Evolutionary conservation across 2,797 vertebrate species (phyloP), one percentile per base, ranked within the genome.

Genomic region (Lithobates pipiens): DNA sequence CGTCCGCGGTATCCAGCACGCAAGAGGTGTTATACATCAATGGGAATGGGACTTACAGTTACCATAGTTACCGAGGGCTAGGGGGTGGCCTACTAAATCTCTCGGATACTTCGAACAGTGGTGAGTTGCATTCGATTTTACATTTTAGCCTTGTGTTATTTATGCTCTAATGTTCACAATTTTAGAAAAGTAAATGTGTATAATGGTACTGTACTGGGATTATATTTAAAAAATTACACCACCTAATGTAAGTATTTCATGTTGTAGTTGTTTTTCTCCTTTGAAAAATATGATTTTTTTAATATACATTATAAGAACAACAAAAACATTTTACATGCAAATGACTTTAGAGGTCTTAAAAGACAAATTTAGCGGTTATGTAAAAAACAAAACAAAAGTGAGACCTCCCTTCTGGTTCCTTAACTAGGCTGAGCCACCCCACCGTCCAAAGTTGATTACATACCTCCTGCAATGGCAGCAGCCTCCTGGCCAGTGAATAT

Each of bases 1-100:
- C 94, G 77, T 93, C 95, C 77, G 90, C 94, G 76, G 93, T 94
- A 89, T 94, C 95, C 29, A 94, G 94, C 90, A 93, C 95, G 1
- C 95, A 95, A 92, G 95, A 96, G 89, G 94, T 96, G 91, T 86
- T 96, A 91, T 96, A 96, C 91, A 96, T 96, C 93, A 96, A 96
- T 13, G 95, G 95, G 88, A 96, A 96, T 36, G 95, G 95, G 86
- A 95, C 95, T 92, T 96, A 96, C 93, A 95, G 95, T 94, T 96
- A 95, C 94, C 95, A 96, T 93, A 95, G 95, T 89, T 96, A 96
- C 93, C 89, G 95, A 93, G 95, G 95, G 87, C 91, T 96, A 3
- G 94, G 95, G 90, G 93, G 95, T 90, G 95, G 95, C 83, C 93
- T 95, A 92, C 93, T 96, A 89, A 95, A 95, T 91, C 94, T 95